Conservation (phyloP, 2,888 invertebrate genomes). For the Pycnomerus fuliginosus region DNA sequence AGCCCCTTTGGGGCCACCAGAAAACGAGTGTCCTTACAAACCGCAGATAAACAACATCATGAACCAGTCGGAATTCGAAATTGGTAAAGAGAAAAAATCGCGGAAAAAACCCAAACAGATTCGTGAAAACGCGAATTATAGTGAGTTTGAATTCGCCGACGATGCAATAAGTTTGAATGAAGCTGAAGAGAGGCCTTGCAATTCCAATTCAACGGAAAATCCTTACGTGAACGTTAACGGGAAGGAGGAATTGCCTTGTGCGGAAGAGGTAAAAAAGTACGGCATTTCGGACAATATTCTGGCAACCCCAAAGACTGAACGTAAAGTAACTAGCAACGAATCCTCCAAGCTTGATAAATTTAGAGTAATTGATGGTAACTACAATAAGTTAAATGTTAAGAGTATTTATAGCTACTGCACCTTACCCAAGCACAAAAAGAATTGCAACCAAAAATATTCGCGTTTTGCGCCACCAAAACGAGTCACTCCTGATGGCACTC, state of each 20-base stretch:
- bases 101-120: conserved; percentile 34
- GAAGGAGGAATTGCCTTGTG: conserved; percentile 68
- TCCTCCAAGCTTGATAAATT: conserved; percentile 41
- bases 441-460: conserved; percentile 35
- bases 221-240: conserved; percentile 64
- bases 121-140: conserved; percentile 36
- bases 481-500: conserved; percentile 79
- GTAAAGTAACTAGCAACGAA: neutral
- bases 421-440: conserved; percentile 53
- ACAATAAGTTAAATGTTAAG: conserved; percentile 45
- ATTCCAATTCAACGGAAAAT: conserved; percentile 51
- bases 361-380: conserved; percentile 44
- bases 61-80: conserved; percentile 56
- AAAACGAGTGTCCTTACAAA: conserved; percentile 43
- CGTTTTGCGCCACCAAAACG: conserved; percentile 67
- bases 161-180: conserved; percentile 51
- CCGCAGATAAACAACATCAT: conserved; percentile 39
- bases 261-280: conserved; percentile 49
- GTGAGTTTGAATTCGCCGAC: conserved; percentile 51
- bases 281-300: conserved; percentile 30
- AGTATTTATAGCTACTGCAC: conserved; percentile 57
- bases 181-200: conserved; percentile 39
- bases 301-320: conserved; percentile 1
- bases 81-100: conserved; percentile 46
- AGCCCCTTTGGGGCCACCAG: conserved; percentile 49